phyloP scores from a whole-genome alignment of 1,140 invertebrate genomes.

The Cotesia typhae region DNA sequence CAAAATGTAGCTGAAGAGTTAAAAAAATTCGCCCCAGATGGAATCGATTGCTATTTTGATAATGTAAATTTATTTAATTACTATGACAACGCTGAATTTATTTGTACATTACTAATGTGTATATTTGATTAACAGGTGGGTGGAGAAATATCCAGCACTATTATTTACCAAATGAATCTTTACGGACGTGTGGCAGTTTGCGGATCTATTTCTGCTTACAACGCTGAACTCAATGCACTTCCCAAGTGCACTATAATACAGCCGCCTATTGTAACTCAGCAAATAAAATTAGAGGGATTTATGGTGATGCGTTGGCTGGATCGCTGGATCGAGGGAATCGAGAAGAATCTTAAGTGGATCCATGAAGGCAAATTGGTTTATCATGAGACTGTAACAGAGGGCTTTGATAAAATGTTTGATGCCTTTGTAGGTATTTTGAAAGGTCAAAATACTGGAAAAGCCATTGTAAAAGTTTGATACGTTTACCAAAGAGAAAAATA shows the following conservation, averaged over 20 bases:
- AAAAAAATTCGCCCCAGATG: conserved; percentile 72
- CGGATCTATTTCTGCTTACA: conserved; percentile 72
- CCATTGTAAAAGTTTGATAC: conserved; percentile 67
- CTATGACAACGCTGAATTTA: no score
- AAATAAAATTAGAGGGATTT: conserved; percentile 73
- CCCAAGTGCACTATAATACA: conserved; percentile 65
- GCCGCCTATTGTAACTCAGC: conserved; percentile 63
- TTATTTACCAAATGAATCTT: conserved; percentile 72
- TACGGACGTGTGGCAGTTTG: conserved; percentile 72
- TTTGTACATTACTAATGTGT: no score
- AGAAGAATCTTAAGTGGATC: conserved; percentile 69
- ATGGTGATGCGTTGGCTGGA: conserved; percentile 64
- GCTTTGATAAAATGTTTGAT: conserved; percentile 73
- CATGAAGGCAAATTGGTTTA: conserved; percentile 70
- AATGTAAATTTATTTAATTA: conserved; percentile 67
- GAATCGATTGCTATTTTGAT: conserved; percentile 79
- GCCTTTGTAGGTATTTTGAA: conserved; percentile 72
- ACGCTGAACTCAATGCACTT: conserved; percentile 37
- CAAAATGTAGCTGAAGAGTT: conserved; percentile 66
- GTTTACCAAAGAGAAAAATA: not conserved
- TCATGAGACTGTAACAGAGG: conserved; percentile 70
- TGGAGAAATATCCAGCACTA: conserved; percentile 70
- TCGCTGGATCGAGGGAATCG: conserved; percentile 67
- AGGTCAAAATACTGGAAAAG: conserved; percentile 74
- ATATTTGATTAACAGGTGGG: conserved; percentile 68